These are phyloP conservation scores for Anguilla marmorata DNA, from an alignment of 2,797 vertebrate genomes.

Conservation along the genomic window DNA sequence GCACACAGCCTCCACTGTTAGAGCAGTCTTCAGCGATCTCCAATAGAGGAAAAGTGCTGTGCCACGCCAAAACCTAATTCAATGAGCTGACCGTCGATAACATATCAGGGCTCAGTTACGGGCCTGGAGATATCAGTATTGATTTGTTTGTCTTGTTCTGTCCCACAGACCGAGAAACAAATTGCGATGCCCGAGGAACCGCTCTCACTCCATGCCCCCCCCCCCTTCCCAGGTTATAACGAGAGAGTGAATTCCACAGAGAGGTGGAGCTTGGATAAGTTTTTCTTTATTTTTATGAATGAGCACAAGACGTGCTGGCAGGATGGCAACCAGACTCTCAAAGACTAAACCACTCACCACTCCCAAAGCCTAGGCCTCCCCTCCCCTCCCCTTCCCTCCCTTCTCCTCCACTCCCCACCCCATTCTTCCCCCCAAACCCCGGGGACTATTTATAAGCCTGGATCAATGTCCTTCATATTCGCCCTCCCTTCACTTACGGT, in stretches of 20 bases:
- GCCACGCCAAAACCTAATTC: slow-evolving; percentile 63
- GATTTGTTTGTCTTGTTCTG: slow-evolving; percentile 66
- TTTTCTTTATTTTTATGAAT: background rate
- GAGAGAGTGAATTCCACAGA: background rate
- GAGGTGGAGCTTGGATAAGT: slow-evolving; percentile 8
- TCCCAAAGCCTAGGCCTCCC: background rate
- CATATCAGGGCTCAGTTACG: slow-evolving; percentile 68
- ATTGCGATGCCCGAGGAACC: slow-evolving; percentile 59
- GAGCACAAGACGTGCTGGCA: background rate
- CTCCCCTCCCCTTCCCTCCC: slow-evolving; percentile 36
- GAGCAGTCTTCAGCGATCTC: background rate
- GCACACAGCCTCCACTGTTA: background rate
- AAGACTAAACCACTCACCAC: background rate
- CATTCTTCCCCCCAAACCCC: background rate
- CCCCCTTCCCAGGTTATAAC: background rate
- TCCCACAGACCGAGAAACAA: slow-evolving; percentile 66
- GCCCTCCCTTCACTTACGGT: slow-evolving; percentile 40
- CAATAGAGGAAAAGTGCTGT: slow-evolving; percentile 66
- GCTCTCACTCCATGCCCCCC: slow-evolving; percentile 58
- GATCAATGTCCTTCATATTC: slow-evolving; percentile 44
- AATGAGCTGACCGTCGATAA: slow-evolving; percentile 65
- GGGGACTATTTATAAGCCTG: slow-evolving; percentile 36
- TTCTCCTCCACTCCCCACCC: slow-evolving; percentile 7
- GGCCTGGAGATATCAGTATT: slow-evolving; percentile 72
- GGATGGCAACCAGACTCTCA: background rate